Evolutionary conservation across 2,797 vertebrate genomes (phyloP), one percentile per base, ranked within the genome.

Genomic region (Cetoscarus ocellatus): DNA sequence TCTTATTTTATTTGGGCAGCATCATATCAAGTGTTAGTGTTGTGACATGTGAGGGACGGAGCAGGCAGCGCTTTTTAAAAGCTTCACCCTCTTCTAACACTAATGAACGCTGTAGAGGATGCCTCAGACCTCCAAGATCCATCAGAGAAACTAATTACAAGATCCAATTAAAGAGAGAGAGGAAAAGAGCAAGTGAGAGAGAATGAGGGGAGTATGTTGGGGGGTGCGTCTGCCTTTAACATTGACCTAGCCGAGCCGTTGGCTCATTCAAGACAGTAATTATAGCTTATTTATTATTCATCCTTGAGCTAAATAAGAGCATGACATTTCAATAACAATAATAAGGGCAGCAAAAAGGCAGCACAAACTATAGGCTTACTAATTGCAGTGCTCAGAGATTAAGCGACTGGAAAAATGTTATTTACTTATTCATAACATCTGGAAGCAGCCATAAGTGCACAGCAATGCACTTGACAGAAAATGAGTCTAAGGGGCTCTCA

Each of bases 201-300:
- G 50, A 55, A 65, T 77, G 73, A 66, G 73, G 78, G 53, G 48
- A 58, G 73, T 44, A 42, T 14, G 50, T 38, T 61, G 54, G 89
- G 94, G 92, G 93, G 93, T 94, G 94, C 91, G 91, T 94, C 92
- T 93, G 89, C 91, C 93, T 96, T 95, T 95, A 95, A 95, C 94
- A 95, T 94, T 96, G 96, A 97, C 96, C 95, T 93, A 87, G 94
- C 92, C 95, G 94, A 94, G 94, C 94, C 92, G 90, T 95, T 92
- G 95, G 94, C 96, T 96, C 95, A 94, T 96, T 92, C 95, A 97
- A 96, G 96, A 96, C 95, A 95, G 95, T 97, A 96, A 98, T 99
- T 99, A 98, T 91, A 93, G 92, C 95, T 96, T 96, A 98, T 99
- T 97, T 97, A 98, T 98, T 98, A 98, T 99, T 99, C 96, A 98